Base-by-base conservation (phyloP, 2,797 vertebrate species). In the Falco naumanni region DNA sequence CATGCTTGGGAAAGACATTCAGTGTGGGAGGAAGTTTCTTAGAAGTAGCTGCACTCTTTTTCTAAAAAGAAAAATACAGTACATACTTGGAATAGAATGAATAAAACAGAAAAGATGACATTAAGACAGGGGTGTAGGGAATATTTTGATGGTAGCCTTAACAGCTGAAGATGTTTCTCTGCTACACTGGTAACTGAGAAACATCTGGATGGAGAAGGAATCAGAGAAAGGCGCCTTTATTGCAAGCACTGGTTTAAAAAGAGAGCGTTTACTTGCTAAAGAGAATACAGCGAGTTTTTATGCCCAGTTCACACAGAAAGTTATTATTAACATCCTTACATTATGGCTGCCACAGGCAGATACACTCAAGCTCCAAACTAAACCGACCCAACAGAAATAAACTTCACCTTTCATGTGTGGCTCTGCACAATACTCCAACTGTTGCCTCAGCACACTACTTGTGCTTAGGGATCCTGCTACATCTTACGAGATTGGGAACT, bases 1-100 rank as follows among this genome's bases (percentile, higher is more conserved):
- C 95, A 93, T 88, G 89, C 72, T 96, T 78, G 78, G 81, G 87
- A 97, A 89, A 92, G 96, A 91, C 94, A 90, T 47, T 92, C 93
- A 92, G 92, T 93, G 82, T 91, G 97, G 95, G 94, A 97, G 94
- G 97, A 96, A 89, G 81, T 95, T 91, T 86, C 70, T 96, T 94
- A 95, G 89, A 95, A 97, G 91, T 84, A 94, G 88, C 83, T 96
- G 76, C 56, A 31, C 81, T 93, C 66, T 86, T 95, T 94, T 84
- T 82, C 70, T 84, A 81, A 89, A 95, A 94, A 92, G 88, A 92
- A 97, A 96, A 97, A 97, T 78, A 93, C 65, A 97, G 20, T 41
- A 84, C 89, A 85, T 96, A 63, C 91, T 97, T 86, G 89, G 93
- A 93, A 70, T 83, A 72, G 41, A 96, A 77, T 92, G 76, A 96